Conservation (phyloP, 1,140 invertebrate species). For the Samia ricini region DNA sequence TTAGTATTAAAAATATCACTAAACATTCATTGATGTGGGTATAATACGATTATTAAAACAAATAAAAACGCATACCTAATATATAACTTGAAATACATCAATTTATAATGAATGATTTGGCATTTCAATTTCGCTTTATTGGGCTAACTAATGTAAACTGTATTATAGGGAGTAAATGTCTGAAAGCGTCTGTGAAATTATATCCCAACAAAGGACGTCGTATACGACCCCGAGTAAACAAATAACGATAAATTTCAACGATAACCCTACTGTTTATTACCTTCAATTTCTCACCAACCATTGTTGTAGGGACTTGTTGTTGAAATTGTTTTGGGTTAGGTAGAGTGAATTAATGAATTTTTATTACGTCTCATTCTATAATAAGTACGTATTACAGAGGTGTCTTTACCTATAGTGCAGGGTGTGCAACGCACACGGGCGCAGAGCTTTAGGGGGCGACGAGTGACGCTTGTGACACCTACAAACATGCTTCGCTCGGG, state of each 20-base stretch:
- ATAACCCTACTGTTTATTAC: constrained; percentile 34
- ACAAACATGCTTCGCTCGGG: too few relatives aligned
- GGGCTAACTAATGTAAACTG: constrained; percentile 60
- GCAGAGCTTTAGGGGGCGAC: too few relatives aligned
- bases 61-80: too few relatives aligned
- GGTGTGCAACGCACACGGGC: too few relatives aligned
- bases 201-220: constrained; percentile 49
- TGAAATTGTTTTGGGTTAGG: not conserved
- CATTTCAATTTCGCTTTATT: constrained; percentile 22
- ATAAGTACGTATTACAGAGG: not conserved
- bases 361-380: not conserved
- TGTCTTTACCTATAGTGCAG: too few relatives aligned
- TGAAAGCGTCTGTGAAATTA: constrained; percentile 56
- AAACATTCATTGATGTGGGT: too few relatives aligned
- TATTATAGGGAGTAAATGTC: constrained; percentile 57
- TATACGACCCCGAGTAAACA: constrained; percentile 51
- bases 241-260: constrained; percentile 60
- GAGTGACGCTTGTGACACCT: too few relatives aligned
- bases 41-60: too few relatives aligned
- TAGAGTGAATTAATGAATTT: not conserved
- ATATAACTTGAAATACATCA: too few relatives aligned
- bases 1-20: too few relatives aligned
- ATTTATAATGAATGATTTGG: too few relatives aligned
- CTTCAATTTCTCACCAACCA: constrained; percentile 9
- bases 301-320: not conserved